Conservation (phyloP, 2,113 vertebrate genomes). For the Phrynosoma platyrhinos region DNA sequence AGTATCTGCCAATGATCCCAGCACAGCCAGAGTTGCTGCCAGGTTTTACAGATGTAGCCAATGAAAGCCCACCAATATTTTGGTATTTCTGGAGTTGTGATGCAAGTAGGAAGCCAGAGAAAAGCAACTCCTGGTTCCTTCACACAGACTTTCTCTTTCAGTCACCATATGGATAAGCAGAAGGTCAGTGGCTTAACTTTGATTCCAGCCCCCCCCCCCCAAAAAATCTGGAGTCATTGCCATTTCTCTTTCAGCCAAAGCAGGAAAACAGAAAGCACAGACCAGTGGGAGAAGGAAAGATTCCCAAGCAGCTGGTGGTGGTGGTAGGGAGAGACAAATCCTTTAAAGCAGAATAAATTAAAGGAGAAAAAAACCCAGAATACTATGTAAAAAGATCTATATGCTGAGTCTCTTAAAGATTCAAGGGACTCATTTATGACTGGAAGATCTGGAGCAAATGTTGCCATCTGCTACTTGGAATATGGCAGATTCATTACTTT, state of each 20-base stretch:
- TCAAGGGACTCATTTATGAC: not conserved
- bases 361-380: not conserved
- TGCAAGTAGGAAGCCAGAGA: not conserved
- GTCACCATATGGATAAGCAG: slow-evolving; percentile 26
- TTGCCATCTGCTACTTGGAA: not conserved
- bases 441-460: not conserved
- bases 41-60: slow-evolving; percentile 13
- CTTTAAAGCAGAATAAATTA: not conserved
- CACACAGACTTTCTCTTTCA: not conserved
- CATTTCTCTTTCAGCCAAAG: not conserved
- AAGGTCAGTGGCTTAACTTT: slow-evolving; percentile 6
- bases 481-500: not conserved
- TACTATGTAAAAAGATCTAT: not conserved
- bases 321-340: not conserved
- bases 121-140: not conserved
- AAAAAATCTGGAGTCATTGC: not conserved
- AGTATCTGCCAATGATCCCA: slow-evolving; percentile 1
- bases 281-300: not conserved
- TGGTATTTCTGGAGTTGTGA: slow-evolving; percentile 6
- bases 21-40: not conserved
- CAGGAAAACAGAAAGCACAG: not conserved
- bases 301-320: not conserved
- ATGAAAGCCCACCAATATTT: slow-evolving; percentile 8
- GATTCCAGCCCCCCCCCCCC: not conserved
- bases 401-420: slow-evolving; percentile 4